Evolutionary conservation across 2,888 invertebrate genomes (phyloP).

Genomic region (Odontocolon sp.): DNA sequence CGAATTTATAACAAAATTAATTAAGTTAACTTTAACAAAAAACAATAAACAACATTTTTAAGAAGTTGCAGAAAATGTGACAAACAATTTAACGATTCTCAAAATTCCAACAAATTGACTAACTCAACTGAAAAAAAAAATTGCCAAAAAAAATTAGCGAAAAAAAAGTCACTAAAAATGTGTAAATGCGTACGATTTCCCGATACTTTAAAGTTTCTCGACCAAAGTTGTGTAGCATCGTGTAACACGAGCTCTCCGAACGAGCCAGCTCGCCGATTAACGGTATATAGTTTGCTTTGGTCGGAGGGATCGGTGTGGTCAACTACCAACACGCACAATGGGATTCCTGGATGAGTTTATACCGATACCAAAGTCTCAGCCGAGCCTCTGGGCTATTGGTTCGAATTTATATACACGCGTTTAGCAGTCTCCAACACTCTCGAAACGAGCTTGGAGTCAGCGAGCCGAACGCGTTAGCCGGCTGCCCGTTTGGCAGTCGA

Average conservation of each 20-base stretch:
- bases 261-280: conserved; percentile 47
- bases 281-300: too few relatives aligned
- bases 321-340: conserved; percentile 28
- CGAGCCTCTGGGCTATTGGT: neutral
- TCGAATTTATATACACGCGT: neutral
- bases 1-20: neutral
- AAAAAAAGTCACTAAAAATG: neutral
- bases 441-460: conserved; percentile 14
- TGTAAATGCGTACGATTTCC: neutral
- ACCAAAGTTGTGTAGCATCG: conserved; percentile 24
- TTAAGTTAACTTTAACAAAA: neutral
- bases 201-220: too few relatives aligned
- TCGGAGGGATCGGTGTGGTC: conserved; percentile 29
- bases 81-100: too few relatives aligned
- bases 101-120: too few relatives aligned
- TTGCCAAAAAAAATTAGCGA: neutral
- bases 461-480: conserved; percentile 36
- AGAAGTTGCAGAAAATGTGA: too few relatives aligned
- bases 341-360: conserved; percentile 36
- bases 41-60: neutral
- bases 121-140: neutral
- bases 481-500: conserved; percentile 71
- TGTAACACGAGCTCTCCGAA: conserved; percentile 45
- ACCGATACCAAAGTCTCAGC: conserved; percentile 32
- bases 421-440: neutral